phyloP scores from a whole-genome alignment of 2,888 invertebrate genomes.

The Pomacea canaliculata region DNA sequence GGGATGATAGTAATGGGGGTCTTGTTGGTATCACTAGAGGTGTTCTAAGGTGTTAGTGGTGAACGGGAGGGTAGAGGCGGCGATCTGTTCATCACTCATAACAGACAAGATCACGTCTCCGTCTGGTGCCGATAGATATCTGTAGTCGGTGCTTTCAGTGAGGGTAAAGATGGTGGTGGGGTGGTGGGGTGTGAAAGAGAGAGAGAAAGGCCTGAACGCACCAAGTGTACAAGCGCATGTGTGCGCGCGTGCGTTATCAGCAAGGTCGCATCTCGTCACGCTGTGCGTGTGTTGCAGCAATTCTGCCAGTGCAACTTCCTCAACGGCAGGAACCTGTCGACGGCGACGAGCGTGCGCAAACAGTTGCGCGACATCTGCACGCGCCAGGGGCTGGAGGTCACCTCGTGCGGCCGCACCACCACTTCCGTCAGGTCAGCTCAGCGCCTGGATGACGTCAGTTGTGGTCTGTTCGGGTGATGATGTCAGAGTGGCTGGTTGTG shows the following conservation, averaged over 20 bases:
- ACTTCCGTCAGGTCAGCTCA: slow-evolving; percentile 65
- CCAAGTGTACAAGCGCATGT: too few relatives aligned
- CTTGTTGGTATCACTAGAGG: too few relatives aligned
- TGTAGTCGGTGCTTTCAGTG: background rate
- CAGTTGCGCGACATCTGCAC: slow-evolving; percentile 83
- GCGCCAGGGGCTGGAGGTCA: slow-evolving; percentile 75
- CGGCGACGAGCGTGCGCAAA: slow-evolving; percentile 83
- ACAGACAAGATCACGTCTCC: background rate
- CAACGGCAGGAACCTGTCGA: slow-evolving; percentile 84
- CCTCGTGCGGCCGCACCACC: slow-evolving; percentile 76
- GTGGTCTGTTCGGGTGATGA: background rate
- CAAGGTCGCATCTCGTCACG: too few relatives aligned
- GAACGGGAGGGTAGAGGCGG: background rate
- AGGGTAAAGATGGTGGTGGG: too few relatives aligned
- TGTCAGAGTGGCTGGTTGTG: background rate
- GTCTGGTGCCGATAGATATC: too few relatives aligned
- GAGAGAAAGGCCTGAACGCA: too few relatives aligned
- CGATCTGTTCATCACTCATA: too few relatives aligned
- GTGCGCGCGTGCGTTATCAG: too few relatives aligned
- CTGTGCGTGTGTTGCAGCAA: slow-evolving; percentile 3
- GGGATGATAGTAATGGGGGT: too few relatives aligned
- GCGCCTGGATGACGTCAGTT: background rate
- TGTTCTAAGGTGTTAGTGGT: background rate
- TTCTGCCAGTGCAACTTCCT: slow-evolving; percentile 87
- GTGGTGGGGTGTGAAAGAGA: too few relatives aligned